Evolutionary conservation across 2,797 vertebrate species (phyloP), one percentile per base, ranked within the genome.

Genomic region (Tamandua tetradactyla): DNA sequence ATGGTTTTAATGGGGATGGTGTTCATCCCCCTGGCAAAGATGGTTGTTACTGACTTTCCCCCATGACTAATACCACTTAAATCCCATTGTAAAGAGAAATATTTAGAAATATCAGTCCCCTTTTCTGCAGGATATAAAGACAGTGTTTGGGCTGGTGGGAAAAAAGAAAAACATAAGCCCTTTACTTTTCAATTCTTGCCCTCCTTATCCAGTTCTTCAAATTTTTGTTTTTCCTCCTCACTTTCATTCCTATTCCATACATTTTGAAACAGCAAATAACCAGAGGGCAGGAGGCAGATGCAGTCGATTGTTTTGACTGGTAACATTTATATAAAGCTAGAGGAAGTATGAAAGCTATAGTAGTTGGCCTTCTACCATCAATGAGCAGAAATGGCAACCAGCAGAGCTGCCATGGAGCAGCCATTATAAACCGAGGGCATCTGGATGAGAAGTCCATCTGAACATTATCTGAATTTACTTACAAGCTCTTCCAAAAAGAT

Each of bases 61-160:
- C 52, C 30, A 42, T 35, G 74, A 81, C 25, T 78, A 69, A 42
- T 64, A 61, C 89, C 32, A 59, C 40, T 44, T 66, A 66, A 92
- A 72, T 71, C 17, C 37, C 35, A 89, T 89, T 87, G 94, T 59
- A 92, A 93, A 92, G 76, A 71, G 93, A 96, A 18, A 59, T 62
- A 83, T 96, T 91, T 87, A 44, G 55, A 92, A 69, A 91, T 47
- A 6, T 37, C 49, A 84, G 18, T 66, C 32, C 35, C 7, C 44
- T 42, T 37, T 3, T 35, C 35, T 23, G 2, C 13, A 79, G 69
- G 30, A 12, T 10, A 57, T 59, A 82, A 42, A 44, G 20, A 75
- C 27, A 52, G 30, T 57, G 8, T 93, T 64, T 44, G 35, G 25
- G 52, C 20, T 85, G n/a, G 14, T 87, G 20, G 49, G 30, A 40